Base-by-base conservation (phyloP, 2,888 invertebrate species). In the Philonicus albiceps region DNA sequence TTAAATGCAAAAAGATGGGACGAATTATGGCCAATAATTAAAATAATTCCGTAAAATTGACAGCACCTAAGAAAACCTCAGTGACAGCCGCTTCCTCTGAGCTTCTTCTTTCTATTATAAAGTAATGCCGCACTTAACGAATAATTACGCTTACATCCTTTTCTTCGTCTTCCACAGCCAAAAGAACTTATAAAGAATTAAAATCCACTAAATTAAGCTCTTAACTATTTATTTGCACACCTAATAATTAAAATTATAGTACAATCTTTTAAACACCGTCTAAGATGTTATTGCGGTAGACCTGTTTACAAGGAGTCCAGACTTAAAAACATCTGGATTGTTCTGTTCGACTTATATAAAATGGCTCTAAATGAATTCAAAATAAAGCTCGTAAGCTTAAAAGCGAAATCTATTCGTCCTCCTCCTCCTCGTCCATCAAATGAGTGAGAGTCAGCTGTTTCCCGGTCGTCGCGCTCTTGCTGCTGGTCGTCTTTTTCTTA, bases 401-500 rank as follows among this genome's bases (percentile, higher is more conserved):
- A 49, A 49, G 6, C n/a, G n/a, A 22, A 30, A 19, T 31, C 16
- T 78, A 78, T 6, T 80, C 80, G 31, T 34, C 53, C 27, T 64
- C 64, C 16, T 43, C 78, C n/a, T 78, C 43, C 1, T 85, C 74
- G n/a, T 86, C 86, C 2, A 76, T 19, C 22, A 86, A 78, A 76
- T 86, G 86, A 7, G 86, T 27, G 16, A 86, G 19, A 2, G 34
- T 30, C 22, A 85, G 22, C 4, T 85, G 85, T 8, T 85, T 85
- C 3, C 37, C 72, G 19, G 37, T 5, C n/a, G 5, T 6, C 31
- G 53, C 7, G 53, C 55, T 85, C 16, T 37, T 85, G 37, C 3
- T 76, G 37, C 8, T 16, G 22, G 6, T 22, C 16, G 49, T 88
- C 53, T 89, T 91, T 90, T 93, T 93, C 87, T 93, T 94, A 86